Conservation (phyloP, 37 sponge, comb jelly and placozoan genomes). For the Hexactinellida sp. region DNA sequence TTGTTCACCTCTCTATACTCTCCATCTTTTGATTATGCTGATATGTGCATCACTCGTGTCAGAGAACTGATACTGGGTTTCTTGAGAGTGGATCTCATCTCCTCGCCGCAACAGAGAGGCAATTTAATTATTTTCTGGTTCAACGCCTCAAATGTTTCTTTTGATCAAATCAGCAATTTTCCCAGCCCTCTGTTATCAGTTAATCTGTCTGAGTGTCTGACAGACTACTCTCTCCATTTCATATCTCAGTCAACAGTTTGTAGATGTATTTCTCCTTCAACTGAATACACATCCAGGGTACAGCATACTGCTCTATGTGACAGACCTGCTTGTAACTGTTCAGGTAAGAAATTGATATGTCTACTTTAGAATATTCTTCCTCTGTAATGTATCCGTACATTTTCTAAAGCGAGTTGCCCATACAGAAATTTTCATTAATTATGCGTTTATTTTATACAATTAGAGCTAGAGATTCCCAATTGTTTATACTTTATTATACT, state of each 20-base stretch:
- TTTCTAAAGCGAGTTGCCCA: too few relatives aligned
- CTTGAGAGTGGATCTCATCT: not conserved
- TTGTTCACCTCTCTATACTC: not conserved
- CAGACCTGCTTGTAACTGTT: not conserved
- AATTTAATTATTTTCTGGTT: not conserved
- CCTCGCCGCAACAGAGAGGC: not conserved
- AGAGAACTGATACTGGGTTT: not conserved
- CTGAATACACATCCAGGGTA: not conserved
- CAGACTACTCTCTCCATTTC: not conserved
- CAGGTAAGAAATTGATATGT: not conserved
- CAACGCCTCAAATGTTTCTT: not conserved
- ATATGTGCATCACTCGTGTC: not conserved
- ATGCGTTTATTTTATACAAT: too few relatives aligned
- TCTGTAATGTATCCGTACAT: too few relatives aligned
- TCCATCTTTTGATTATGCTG: not conserved
- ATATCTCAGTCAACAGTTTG: not conserved
- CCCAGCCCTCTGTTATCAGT: not conserved
- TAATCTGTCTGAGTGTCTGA: not conserved
- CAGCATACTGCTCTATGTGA: not conserved
- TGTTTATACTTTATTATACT: too few relatives aligned
- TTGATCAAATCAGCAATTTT: not conserved
- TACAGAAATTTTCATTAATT: too few relatives aligned
- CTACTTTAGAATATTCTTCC: not conserved
- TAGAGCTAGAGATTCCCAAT: too few relatives aligned
- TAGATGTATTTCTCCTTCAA: not conserved